Base-by-base conservation (phyloP, 2,113 vertebrate genomes). In the Catharus fuscescens region DNA sequence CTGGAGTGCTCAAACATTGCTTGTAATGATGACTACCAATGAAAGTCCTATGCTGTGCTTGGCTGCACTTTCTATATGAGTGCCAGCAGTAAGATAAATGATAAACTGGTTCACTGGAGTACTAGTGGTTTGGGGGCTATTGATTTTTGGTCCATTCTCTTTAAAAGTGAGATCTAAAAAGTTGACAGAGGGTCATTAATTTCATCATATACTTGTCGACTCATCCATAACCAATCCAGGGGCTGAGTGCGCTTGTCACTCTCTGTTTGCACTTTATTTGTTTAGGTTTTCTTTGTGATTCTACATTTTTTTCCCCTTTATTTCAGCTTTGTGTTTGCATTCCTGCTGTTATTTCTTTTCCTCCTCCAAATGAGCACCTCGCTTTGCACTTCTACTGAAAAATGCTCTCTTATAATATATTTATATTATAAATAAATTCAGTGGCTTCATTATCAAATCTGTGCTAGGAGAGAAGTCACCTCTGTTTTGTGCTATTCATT, bases 161-260 rank as follows among this genome's bases (percentile, higher is more conserved):
- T 98, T 98, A 98, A 98, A 98, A 98, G 98, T 98, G 98, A 98
- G 98, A 98, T 98, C 98, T 98, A 98, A 98, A 98, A 98, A 98
- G 98, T 98, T 98, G 98, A 98, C 98, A 99, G 98, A 98, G 98
- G 98, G 98, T 98, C 98, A 99, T 99, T 98, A 98, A 98, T 98
- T 98, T 98, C 98, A 98, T 99, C 98, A 98, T 98, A 98, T 97
- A 98, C 98, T 98, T 98, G 97, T 98, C 97, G 98, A 98, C 98
- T 98, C 98, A 97, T 98, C 98, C 98, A 98, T 98, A 98, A 98
- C 98, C 97, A 99, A 98, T 98, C 98, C 98, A 96, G 95, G 96
- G 96, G 84, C 96, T 95, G 97, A 98, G 97, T 97, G 97, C 96
- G 95, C 98, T 97, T 98, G 98, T 98, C 99, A 99, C 97, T 98